Evolutionary conservation across 2,888 invertebrate species (phyloP).

Genomic region (Eurois occulta): DNA sequence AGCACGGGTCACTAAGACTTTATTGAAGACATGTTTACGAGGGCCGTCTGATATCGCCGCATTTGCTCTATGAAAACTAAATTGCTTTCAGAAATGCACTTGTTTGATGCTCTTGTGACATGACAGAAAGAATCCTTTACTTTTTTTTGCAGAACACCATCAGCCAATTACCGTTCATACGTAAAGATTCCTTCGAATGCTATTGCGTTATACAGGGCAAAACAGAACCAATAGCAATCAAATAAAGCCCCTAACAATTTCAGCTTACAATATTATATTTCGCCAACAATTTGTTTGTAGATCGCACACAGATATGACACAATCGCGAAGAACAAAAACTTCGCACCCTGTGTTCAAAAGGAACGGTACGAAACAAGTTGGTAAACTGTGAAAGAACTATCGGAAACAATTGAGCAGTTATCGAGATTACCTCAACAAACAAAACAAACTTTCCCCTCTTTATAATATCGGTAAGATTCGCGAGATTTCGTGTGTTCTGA

Average conservation of each 20-base stretch:
- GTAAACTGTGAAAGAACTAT: conserved; percentile 63
- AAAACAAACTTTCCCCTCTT: conserved; percentile 59
- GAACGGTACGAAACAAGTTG: conserved; percentile 54
- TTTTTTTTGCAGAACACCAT: background rate
- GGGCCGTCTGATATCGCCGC: conserved; percentile 70
- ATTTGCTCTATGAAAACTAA: conserved; percentile 74
- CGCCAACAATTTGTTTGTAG: conserved; percentile 38
- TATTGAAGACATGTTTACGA: conserved; percentile 83
- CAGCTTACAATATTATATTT: conserved; percentile 23
- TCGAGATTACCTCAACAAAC: conserved; percentile 66
- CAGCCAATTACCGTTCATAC: background rate
- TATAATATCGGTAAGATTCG: conserved; percentile 58
- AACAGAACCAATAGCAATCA: conserved; percentile 6
- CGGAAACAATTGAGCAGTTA: conserved; percentile 63
- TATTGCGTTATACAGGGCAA: background rate
- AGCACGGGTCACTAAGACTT: conserved; percentile 77
- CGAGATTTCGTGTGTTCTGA: conserved; percentile 35
- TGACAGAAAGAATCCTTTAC: background rate
- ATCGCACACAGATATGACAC: conserved; percentile 47
- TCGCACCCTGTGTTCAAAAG: conserved; percentile 54
- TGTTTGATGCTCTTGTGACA: conserved; percentile 41
- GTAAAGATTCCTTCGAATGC: background rate
- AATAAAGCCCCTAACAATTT: conserved; percentile 11
- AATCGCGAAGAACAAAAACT: conserved; percentile 53
- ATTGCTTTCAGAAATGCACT: conserved; percentile 48